phyloP scores from a whole-genome alignment of 2,797 vertebrate species.

The Anguilla anguilla region DNA sequence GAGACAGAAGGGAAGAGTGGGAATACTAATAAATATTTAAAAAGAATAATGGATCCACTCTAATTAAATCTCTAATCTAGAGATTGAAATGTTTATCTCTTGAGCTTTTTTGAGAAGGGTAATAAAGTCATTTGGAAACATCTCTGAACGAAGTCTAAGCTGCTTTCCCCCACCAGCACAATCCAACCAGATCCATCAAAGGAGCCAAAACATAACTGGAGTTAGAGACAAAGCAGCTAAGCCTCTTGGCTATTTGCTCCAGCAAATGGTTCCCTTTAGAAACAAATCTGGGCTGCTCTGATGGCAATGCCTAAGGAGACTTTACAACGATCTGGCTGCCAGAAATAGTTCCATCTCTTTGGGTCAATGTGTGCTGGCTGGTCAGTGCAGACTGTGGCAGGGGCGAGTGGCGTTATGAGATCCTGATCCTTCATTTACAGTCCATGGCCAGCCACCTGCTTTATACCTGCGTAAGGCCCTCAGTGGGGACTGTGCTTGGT shows the following conservation, averaged over 20 bases:
- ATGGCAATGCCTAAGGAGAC: constrained; percentile 54
- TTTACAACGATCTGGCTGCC: constrained; percentile 43
- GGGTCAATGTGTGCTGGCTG: constrained; percentile 51
- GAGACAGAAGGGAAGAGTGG: not conserved
- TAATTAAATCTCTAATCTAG: not conserved
- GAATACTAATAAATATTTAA: constrained; percentile 30
- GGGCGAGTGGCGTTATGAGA: constrained; percentile 52
- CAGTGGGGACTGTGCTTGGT: constrained; percentile 59
- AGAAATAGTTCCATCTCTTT: constrained; percentile 47
- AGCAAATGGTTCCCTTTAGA: constrained; percentile 69
- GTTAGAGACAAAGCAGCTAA: constrained; percentile 53
- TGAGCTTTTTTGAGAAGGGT: not conserved
- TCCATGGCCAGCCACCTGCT: constrained; percentile 55
- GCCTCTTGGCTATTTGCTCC: constrained; percentile 64
- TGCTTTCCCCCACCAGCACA: constrained; percentile 48
- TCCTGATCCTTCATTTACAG: constrained; percentile 50
- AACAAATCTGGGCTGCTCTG: constrained; percentile 60
- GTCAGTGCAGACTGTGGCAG: constrained; percentile 33
- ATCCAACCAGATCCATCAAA: constrained; percentile 60
- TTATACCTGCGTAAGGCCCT: constrained; percentile 67
- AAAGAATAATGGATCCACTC: not conserved
- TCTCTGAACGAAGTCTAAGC: not conserved
- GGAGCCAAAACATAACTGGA: constrained; percentile 51
- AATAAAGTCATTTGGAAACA: not conserved
- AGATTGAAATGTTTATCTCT: not conserved